phyloP scores from a whole-genome alignment of 2,888 invertebrate genomes.

The Agrypnus murinus region DNA sequence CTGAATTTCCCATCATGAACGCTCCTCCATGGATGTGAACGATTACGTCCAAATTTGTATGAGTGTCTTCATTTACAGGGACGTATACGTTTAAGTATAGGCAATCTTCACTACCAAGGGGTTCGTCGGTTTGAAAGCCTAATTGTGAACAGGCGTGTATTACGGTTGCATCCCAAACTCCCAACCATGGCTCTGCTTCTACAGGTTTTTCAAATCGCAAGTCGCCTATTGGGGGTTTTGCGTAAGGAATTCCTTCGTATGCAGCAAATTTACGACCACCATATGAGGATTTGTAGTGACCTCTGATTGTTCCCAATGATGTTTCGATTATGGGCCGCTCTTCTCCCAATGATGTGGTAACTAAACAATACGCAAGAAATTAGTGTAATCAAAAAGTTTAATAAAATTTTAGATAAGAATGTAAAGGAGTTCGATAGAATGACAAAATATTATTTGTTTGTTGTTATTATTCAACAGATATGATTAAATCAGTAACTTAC shows the following conservation, averaged over 20 bases:
- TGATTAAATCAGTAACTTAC: too few species aligned
- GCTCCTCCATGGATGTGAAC: slow-evolving; percentile 41
- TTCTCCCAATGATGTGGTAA: background rate
- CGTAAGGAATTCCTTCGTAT: slow-evolving; percentile 25
- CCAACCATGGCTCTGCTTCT: slow-evolving; percentile 14
- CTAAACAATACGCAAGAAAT: too few species aligned
- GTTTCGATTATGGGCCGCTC: background rate
- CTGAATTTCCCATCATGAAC: slow-evolving; percentile 28
- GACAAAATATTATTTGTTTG: too few species aligned
- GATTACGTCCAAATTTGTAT: slow-evolving; percentile 35
- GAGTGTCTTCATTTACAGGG: slow-evolving; percentile 1
- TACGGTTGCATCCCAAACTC: slow-evolving; percentile 7
- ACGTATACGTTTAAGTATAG: slow-evolving; percentile 36
- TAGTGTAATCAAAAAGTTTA: too few species aligned
- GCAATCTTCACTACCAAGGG: slow-evolving; percentile 39
- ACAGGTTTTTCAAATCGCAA: slow-evolving; percentile 33
- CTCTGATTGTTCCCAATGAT: slow-evolving; percentile 11
- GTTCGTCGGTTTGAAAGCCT: too few species aligned
- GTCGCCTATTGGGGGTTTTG: slow-evolving; percentile 31
- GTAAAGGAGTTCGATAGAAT: too few species aligned
- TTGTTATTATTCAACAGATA: too few species aligned
- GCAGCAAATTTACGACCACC: slow-evolving; percentile 16
- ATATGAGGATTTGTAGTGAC: slow-evolving; percentile 21
- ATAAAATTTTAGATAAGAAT: too few species aligned
- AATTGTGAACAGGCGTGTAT: slow-evolving; percentile 5